Percentiles rank a stretch among this genome's conserved stretches.
These are phyloP conservation scores for Dallia pectoralis DNA, from an alignment of 2,797 vertebrate genomes.

Conservation along the genomic window DNA sequence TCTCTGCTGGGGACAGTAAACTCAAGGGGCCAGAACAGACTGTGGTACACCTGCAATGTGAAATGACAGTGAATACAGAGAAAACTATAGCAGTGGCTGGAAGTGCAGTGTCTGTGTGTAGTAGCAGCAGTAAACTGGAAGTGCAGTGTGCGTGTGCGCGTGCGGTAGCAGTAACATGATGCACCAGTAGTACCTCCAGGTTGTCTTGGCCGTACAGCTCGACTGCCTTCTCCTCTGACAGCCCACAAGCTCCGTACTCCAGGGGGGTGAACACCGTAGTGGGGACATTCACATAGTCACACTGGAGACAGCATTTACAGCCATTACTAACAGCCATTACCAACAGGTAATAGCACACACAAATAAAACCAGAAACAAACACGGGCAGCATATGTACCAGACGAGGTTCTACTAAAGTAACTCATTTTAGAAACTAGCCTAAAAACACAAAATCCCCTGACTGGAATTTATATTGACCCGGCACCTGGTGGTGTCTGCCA, in stretches of 20 bases:
- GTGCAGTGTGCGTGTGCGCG: background rate
- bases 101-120: background rate
- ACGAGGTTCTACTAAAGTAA: too few species aligned
- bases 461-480: too few species aligned
- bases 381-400: too few species aligned
- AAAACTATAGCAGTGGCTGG: too few species aligned
- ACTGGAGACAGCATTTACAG: conserved; percentile 71
- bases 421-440: too few species aligned
- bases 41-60: conserved; percentile 84
- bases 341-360: too few species aligned
- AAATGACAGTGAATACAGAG: background rate
- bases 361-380: too few species aligned
- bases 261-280: conserved; percentile 96
- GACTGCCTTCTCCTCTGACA: conserved; percentile 84
- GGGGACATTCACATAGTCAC: conserved; percentile 91
- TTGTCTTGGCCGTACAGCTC: conserved; percentile 81
- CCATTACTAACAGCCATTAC: background rate
- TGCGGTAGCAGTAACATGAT: conserved; percentile 5
- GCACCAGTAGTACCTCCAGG: conserved; percentile 79
- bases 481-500: too few species aligned
- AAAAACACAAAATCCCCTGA: too few species aligned
- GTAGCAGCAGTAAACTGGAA: background rate
- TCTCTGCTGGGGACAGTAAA: conserved; percentile 87
- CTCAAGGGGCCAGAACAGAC: conserved; percentile 93
- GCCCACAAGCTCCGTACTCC: conserved; percentile 92